A percentile compares a stretch with the other conserved stretches of the same genome.
Evolutionary conservation across 2,797 vertebrate species (phyloP).

Genomic region (Sparus aurata): DNA sequence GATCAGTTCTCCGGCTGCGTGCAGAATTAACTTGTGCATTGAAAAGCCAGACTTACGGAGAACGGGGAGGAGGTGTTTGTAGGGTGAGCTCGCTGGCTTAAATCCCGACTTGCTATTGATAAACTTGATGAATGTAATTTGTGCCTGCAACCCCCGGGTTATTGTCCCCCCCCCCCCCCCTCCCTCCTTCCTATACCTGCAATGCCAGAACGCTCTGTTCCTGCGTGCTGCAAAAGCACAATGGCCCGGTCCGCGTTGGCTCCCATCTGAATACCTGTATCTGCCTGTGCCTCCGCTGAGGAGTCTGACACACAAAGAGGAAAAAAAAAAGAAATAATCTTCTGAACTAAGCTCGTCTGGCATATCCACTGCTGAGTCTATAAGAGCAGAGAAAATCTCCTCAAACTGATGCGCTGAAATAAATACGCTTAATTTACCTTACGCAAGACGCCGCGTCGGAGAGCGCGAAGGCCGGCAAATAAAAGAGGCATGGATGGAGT

Average conservation of each 20-base stretch:
- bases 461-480: constrained; percentile 79
- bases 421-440: constrained; percentile 83
- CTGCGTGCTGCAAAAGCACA: constrained; percentile 69
- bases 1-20: constrained; percentile 64
- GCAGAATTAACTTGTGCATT: constrained; percentile 78
- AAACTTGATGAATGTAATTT: constrained; percentile 86
- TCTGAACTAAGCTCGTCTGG: constrained; percentile 85
- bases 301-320: constrained; percentile 81
- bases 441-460: constrained; percentile 53
- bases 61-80: constrained; percentile 63
- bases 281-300: constrained; percentile 77
- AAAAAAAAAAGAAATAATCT: constrained; percentile 78
- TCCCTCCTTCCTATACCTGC: constrained; percentile 70
- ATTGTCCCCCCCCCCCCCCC: constrained; percentile 69
- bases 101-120: constrained; percentile 82
- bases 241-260: constrained; percentile 76
- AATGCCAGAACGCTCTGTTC: constrained; percentile 81
- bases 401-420: constrained; percentile 83
- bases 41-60: constrained; percentile 74
- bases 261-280: constrained; percentile 83
- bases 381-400: constrained; percentile 84
- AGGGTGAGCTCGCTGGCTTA: constrained; percentile 79
- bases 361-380: constrained; percentile 83
- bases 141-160: constrained; percentile 76
- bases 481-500: constrained; percentile 74